Percentiles rank a stretch among this genome's conserved stretches.
These are phyloP conservation scores for Colius striatus DNA, from an alignment of 2,113 vertebrate species.

Conservation along the genomic window DNA sequence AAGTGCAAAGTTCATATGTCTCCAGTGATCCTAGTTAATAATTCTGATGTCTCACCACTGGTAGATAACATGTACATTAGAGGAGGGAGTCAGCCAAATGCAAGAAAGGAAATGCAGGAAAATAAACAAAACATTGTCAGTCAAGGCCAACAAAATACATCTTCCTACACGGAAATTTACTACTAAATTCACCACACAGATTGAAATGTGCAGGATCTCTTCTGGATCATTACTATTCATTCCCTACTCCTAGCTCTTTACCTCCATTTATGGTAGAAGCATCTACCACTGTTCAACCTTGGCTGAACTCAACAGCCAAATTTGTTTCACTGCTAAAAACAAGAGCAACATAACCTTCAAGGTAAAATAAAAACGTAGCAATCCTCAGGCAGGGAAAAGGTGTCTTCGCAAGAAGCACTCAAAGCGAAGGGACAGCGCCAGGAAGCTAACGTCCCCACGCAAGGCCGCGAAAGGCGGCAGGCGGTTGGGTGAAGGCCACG, in stretches of 20 bases:
- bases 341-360: accelerated
- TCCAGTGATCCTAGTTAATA: not conserved
- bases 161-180: accelerated
- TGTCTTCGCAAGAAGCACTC: not conserved
- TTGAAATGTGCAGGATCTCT: too few species aligned
- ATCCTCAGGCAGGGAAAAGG: not conserved
- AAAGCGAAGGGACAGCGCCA: conserved; percentile 76
- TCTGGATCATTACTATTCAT: not conserved
- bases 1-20: not conserved
- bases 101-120: not conserved
- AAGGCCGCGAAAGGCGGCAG: not conserved
- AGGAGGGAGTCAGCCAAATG: accelerated
- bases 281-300: not conserved
- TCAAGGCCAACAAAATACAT: not conserved
- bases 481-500: too few species aligned
- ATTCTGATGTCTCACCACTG: not conserved
- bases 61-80: not conserved
- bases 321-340: not conserved
- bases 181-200: not conserved
- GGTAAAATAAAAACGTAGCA: not conserved
- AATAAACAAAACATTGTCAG: not conserved
- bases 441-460: accelerated
- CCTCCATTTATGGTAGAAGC: not conserved
- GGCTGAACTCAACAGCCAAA: not conserved
- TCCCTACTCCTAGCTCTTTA: not conserved